These are phyloP conservation scores for Hydractinia symbiolongicarpus DNA, from an alignment of 30 jellyfish, hydroid and myxozoan genomes.

Conservation along the genomic window DNA sequence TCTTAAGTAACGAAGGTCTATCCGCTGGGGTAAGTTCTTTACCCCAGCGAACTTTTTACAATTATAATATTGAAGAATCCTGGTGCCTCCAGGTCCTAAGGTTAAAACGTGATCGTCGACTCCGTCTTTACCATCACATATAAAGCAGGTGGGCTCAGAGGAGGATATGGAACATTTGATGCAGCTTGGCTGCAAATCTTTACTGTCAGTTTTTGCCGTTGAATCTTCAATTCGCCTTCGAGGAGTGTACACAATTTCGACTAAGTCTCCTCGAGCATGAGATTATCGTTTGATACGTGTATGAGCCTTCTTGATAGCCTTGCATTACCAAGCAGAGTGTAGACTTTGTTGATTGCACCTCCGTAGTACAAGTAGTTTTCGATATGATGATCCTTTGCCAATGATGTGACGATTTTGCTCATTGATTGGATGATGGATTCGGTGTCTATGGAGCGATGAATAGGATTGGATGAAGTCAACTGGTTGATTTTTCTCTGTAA, in stretches of 20 bases:
- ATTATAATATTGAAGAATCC: conserved; percentile 16
- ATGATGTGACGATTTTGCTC: not conserved
- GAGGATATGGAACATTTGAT: not conserved
- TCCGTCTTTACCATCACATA: not conserved
- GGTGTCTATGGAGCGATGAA: not conserved
- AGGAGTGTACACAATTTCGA: not conserved
- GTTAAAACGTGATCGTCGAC: conserved; percentile 13
- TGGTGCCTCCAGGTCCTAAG: conserved; percentile 26
- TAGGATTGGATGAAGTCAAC: no score
- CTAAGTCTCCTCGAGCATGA: not conserved
- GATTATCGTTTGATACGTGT: not conserved
- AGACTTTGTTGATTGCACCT: conserved; percentile 1
- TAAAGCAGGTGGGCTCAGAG: conserved; percentile 8
- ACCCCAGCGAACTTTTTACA: conserved; percentile 14
- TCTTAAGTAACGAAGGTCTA: conserved; percentile 5
- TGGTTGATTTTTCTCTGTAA: no score
- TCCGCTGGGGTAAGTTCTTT: conserved; percentile 22
- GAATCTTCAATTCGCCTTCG: not conserved
- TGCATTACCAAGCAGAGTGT: not conserved
- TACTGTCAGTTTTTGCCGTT: not conserved
- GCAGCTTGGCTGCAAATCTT: not conserved
- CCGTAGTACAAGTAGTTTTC: conserved; percentile 9
- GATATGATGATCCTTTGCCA: not conserved
- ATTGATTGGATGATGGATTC: not conserved
- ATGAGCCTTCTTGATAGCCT: not conserved